Conservation (phyloP, 1,140 invertebrate genomes). For the Steinernema feltiae region DNA sequence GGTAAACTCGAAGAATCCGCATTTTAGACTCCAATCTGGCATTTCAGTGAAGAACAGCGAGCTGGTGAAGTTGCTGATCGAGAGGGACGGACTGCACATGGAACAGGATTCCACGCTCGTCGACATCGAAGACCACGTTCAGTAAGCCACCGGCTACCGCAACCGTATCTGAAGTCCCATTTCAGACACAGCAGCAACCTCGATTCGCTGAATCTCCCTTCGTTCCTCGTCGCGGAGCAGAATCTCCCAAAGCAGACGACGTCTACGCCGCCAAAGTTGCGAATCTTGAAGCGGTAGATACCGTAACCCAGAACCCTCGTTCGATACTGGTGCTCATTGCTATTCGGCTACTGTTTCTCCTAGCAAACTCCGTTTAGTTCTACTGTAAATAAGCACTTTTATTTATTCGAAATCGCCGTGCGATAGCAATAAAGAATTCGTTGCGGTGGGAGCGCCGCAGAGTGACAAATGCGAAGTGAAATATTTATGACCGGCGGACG, state of each 20-base stretch:
- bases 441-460: not conserved
- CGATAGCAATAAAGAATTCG: conserved; percentile 11
- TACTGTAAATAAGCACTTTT: not conserved
- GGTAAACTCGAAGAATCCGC: not conserved
- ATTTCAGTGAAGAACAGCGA: conserved; percentile 72
- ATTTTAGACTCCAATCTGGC: not conserved
- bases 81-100: conserved; percentile 87
- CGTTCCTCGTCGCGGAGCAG: conserved; percentile 8
- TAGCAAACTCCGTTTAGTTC: not conserved
- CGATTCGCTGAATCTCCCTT: conserved; percentile 22
- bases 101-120: conserved; percentile 93
- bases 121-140: conserved; percentile 86
- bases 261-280: not conserved
- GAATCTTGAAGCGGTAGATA: not conserved
- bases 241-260: not conserved
- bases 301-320: not conserved
- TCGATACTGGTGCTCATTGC: not conserved
- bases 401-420: not conserved
- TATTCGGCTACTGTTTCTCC: not conserved
- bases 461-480: not conserved
- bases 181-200: conserved; percentile 15
- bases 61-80: conserved; percentile 76
- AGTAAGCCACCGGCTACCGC: conserved; percentile 63
- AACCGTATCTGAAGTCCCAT: not conserved
- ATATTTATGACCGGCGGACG: not conserved